Conservation (phyloP, 2,888 invertebrate genomes). For the Watsonalla cultraria region DNA sequence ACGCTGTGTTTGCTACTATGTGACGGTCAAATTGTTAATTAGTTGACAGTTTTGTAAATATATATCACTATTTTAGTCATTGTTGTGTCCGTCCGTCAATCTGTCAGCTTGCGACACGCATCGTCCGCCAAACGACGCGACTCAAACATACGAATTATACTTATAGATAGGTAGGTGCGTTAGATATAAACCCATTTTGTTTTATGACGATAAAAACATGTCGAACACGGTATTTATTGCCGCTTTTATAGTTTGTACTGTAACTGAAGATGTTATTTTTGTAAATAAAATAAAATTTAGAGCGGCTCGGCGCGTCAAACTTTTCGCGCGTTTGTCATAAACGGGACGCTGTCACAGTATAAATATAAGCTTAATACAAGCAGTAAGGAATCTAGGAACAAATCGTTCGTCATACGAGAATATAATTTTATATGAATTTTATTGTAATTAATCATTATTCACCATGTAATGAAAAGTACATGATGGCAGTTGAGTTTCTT, state of each 20-base stretch:
- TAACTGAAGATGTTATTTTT: constrained; percentile 60
- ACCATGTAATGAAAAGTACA: no score
- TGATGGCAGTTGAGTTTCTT: no score
- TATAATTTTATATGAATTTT: no score
- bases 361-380: no score
- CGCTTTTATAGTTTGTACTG: constrained; percentile 46
- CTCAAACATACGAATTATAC: background rate
- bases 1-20: no score
- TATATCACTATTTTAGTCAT: no score
- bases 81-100: background rate
- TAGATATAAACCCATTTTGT: constrained; percentile 28
- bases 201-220: constrained; percentile 46
- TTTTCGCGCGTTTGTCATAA: constrained; percentile 45
- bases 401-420: no score
- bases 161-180: background rate
- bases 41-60: no score
- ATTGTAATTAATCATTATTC: no score
- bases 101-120: constrained; percentile 12
- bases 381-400: no score
- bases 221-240: constrained; percentile 52
- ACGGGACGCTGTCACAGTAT: constrained; percentile 1
- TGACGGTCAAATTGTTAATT: background rate
- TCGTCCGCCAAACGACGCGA: background rate
- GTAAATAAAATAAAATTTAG: constrained; percentile 57
- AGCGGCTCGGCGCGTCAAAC: constrained; percentile 30